phyloP scores from a whole-genome alignment of 2,888 invertebrate genomes.

The Sabellastarte sp. region DNA sequence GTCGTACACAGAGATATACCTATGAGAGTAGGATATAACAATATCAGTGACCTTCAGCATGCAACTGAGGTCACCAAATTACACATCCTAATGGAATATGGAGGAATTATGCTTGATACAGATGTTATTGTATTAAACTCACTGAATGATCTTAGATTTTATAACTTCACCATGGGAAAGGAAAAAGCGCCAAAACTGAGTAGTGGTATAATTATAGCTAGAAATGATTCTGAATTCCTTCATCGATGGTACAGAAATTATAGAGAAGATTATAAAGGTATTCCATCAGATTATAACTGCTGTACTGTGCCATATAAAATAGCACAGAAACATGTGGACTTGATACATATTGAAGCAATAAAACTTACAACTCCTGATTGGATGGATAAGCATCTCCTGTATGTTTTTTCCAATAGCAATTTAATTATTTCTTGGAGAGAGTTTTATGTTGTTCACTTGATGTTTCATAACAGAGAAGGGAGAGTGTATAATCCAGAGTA shows the following conservation, averaged over 20 bases:
- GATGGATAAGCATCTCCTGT: neutral
- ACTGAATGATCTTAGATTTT: neutral
- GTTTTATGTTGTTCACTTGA: slow-evolving; percentile 1
- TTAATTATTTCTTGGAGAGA: neutral
- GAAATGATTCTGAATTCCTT: neutral
- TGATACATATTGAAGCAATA: neutral
- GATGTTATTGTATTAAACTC: neutral
- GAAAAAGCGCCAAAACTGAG: neutral
- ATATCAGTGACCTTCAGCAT: neutral
- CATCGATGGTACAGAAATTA: neutral
- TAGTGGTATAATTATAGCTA: neutral
- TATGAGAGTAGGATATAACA: neutral
- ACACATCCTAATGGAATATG: neutral
- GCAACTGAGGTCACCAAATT: neutral
- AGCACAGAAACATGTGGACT: neutral
- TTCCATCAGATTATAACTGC: neutral
- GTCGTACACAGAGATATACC: neutral
- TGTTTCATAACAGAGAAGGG: slow-evolving; percentile 1
- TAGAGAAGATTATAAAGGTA: neutral
- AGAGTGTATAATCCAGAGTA: slow-evolving; percentile 2
- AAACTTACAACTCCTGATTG: neutral
- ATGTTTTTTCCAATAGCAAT: neutral
- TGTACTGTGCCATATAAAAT: neutral
- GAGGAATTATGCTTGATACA: slow-evolving; percentile 4
- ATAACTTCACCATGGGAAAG: neutral